These are phyloP conservation scores for Drosophila kohkoa DNA, from an alignment of 1,140 invertebrate species.

Conservation along the genomic window DNA sequence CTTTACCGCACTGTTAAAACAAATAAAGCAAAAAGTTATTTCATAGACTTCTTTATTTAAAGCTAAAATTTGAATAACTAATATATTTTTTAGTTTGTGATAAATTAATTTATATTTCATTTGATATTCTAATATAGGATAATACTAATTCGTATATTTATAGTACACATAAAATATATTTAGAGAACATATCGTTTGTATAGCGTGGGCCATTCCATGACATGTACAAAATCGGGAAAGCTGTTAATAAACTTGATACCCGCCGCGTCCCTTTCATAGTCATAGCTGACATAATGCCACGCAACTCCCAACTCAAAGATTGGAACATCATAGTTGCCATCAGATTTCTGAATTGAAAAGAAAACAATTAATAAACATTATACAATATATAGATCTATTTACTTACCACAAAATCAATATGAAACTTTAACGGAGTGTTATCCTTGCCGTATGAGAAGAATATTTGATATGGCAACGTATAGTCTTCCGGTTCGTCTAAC, in stretches of 20 bases:
- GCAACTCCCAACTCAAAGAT: slow-evolving; percentile 68
- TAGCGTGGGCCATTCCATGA: slow-evolving; percentile 75
- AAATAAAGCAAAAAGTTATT: too few relatives aligned
- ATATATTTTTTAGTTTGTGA: too few relatives aligned
- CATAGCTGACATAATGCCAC: slow-evolving; percentile 70
- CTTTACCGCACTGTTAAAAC: too few relatives aligned
- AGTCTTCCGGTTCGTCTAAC: slow-evolving; percentile 85
- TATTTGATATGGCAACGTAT: slow-evolving; percentile 88
- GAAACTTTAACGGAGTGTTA: slow-evolving; percentile 87
- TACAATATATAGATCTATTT: not conserved
- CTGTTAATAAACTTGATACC: slow-evolving; percentile 54
- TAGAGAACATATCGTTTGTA: slow-evolving; percentile 75
- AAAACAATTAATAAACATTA: not conserved
- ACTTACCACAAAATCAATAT: slow-evolving; percentile 87
- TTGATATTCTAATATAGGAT: not conserved
- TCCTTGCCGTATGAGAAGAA: slow-evolving; percentile 88
- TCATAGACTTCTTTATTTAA: too few relatives aligned
- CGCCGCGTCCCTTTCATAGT: slow-evolving; percentile 51
- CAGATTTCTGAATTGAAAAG: slow-evolving; percentile 32
- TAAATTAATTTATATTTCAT: too few relatives aligned
- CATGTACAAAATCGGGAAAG: slow-evolving; percentile 69
- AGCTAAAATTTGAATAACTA: too few relatives aligned
- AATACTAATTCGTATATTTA: slow-evolving; percentile 2
- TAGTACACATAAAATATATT: not conserved
- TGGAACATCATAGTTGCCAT: slow-evolving; percentile 43